A percentile compares a stretch with the other conserved stretches of the same genome.
Conservation (phyloP, 2,888 invertebrate species). For the Anaspis maculata region DNA sequence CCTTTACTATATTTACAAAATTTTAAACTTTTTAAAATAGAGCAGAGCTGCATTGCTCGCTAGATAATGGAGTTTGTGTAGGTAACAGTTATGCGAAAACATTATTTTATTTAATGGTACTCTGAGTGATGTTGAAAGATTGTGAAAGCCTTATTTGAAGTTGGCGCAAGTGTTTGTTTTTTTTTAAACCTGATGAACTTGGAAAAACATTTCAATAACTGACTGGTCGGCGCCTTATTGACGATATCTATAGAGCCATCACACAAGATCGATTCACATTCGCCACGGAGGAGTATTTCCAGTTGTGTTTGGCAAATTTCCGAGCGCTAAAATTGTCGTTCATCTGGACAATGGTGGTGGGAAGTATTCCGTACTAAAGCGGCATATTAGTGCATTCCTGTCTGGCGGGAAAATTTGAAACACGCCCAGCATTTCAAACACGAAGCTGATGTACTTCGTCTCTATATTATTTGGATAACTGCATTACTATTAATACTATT, state of each 20-base stretch:
- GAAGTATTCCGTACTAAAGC: slow-evolving; percentile 11
- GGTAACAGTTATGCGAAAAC: not conserved
- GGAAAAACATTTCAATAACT: too few relatives aligned
- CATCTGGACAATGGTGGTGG: slow-evolving; percentile 11
- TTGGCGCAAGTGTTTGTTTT: too few relatives aligned
- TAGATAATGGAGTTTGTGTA: slow-evolving; percentile 2
- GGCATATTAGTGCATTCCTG: slow-evolving; percentile 17
- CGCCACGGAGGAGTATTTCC: too few relatives aligned
- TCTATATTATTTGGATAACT: slow-evolving; percentile 11
- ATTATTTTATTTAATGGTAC: slow-evolving; percentile 8
- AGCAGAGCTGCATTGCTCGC: too few relatives aligned
- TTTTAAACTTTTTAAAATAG: slow-evolving; percentile 11
- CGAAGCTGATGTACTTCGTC: slow-evolving; percentile 16
- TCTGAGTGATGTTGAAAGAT: too few relatives aligned
- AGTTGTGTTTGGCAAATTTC: too few relatives aligned
- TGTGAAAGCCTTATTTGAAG: too few relatives aligned
- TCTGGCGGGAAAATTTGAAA: slow-evolving; percentile 19
- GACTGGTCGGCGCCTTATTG: too few relatives aligned
- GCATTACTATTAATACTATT: slow-evolving; percentile 3
- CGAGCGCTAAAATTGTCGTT: not conserved
- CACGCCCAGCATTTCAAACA: slow-evolving; percentile 22
- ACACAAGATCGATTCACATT: too few relatives aligned
- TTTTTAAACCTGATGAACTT: too few relatives aligned
- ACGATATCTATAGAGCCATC: too few relatives aligned
- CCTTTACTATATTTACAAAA: slow-evolving; percentile 11